These are phyloP conservation scores for Protodeltote pygarga DNA, from an alignment of 2,888 invertebrate genomes.

Conservation along the genomic window DNA sequence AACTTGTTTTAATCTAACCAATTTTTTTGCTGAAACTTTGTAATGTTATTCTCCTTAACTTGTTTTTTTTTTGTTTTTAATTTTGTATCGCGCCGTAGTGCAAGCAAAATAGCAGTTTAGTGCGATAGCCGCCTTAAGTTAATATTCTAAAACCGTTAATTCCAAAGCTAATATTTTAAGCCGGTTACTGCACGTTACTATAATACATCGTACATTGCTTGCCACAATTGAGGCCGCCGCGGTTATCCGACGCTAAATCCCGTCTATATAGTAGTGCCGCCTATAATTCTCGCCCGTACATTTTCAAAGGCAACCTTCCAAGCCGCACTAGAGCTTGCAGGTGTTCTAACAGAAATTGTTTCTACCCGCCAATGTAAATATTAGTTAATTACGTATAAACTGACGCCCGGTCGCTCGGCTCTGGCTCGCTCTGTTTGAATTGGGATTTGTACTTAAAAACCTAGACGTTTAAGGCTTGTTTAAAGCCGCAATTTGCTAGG, in stretches of 20 bases:
- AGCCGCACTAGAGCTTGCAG: slow-evolving; percentile 71
- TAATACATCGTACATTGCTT: slow-evolving; percentile 25
- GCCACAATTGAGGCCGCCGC: slow-evolving; percentile 15
- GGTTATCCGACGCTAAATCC: slow-evolving; percentile 18
- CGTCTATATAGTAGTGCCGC: slow-evolving; percentile 19
- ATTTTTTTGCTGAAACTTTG: no score
- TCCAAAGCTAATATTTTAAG: no score
- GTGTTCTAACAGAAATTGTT: slow-evolving; percentile 77
- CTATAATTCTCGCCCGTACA: slow-evolving; percentile 45
- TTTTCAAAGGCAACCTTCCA: slow-evolving; percentile 63
- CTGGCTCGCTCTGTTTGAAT: slow-evolving; percentile 55
- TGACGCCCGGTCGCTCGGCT: slow-evolving; percentile 53
- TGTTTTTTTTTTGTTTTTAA: no score
- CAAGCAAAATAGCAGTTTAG: no score
- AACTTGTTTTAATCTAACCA: no score
- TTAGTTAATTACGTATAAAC: slow-evolving; percentile 85
- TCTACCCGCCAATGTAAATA: slow-evolving; percentile 80
- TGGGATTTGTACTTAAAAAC: slow-evolving; percentile 50
- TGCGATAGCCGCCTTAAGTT: no score
- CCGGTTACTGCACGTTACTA: no score
- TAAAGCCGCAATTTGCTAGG: slow-evolving; percentile 5
- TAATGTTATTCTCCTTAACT: no score
- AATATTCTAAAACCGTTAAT: no score
- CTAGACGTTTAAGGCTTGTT: slow-evolving; percentile 20
- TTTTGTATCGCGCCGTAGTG: no score